A percentile compares a stretch with the other conserved stretches of the same genome.
Evolutionary conservation across 1,140 invertebrate genomes (phyloP).

Genomic region (Samia ricini): DNA sequence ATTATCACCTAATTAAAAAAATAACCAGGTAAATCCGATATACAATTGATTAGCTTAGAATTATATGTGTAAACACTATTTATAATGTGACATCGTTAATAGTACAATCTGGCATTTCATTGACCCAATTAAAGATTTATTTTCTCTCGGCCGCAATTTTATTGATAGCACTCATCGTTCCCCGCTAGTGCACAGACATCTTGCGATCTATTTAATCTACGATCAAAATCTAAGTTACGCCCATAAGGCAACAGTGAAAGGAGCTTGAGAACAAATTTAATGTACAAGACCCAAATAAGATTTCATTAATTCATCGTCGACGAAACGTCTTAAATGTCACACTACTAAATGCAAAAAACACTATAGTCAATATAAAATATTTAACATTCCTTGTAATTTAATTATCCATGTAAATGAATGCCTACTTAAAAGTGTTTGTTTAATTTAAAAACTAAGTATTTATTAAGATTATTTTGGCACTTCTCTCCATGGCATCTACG

Average conservation of each 20-base stretch:
- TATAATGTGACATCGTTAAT: slow-evolving; percentile 30
- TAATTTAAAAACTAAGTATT: neutral
- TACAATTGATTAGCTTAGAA: no score
- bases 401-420: slow-evolving; percentile 23
- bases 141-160: slow-evolving; percentile 62
- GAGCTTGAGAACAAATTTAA: slow-evolving; percentile 65
- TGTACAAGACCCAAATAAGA: slow-evolving; percentile 73
- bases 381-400: no score
- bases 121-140: slow-evolving; percentile 76
- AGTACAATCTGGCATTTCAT: slow-evolving; percentile 61
- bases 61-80: slow-evolving; percentile 27
- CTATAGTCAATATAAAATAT: no score
- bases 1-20: no score
- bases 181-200: slow-evolving; percentile 54
- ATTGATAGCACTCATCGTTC: slow-evolving; percentile 47
- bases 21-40: no score
- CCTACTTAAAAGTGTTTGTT: neutral
- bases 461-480: neutral
- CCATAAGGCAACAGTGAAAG: slow-evolving; percentile 75
- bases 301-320: slow-evolving; percentile 66
- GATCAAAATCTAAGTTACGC: slow-evolving; percentile 63
- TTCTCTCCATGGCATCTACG: neutral
- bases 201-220: slow-evolving; percentile 72
- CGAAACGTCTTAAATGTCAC: slow-evolving; percentile 47
- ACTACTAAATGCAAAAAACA: no score